These are phyloP conservation scores for Nowickia ferox DNA, from an alignment of 2,888 invertebrate species.

Conservation along the genomic window DNA sequence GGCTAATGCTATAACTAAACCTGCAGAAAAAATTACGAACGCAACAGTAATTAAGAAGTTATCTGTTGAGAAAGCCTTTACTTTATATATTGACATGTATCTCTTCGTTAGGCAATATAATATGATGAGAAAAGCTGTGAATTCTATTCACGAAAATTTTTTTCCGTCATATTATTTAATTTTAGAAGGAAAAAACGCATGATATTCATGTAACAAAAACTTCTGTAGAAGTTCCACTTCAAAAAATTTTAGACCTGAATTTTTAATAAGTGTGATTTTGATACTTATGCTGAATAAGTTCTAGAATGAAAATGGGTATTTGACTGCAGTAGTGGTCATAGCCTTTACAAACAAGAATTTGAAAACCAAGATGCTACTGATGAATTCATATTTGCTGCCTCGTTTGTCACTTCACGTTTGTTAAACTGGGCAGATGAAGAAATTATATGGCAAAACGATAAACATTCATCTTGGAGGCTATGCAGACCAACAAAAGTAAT, in stretches of 20 bases:
- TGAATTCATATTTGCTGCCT: not conserved
- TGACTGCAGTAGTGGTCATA: conserved; percentile 1
- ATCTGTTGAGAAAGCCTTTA: conserved; percentile 18
- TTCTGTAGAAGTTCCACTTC: not conserved
- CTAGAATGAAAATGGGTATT: too few relatives aligned
- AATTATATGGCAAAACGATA: too few relatives aligned
- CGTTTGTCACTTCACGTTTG: not conserved
- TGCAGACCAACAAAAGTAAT: too few relatives aligned
- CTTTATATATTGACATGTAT: conserved; percentile 24
- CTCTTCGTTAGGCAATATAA: conserved; percentile 17
- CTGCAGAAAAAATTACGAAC: not conserved
- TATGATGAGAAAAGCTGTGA: conserved; percentile 33
- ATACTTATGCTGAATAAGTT: not conserved
- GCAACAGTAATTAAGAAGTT: too few relatives aligned
- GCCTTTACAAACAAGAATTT: not conserved
- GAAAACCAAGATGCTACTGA: not conserved
- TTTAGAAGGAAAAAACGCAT: conserved; percentile 9
- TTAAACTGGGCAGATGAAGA: not conserved
- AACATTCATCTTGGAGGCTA: too few relatives aligned
- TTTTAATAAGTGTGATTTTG: not conserved
- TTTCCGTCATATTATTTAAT: not conserved
- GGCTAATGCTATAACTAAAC: not conserved
- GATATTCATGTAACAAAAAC: conserved; percentile 11
- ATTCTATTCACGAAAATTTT: conserved; percentile 13
- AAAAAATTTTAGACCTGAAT: conserved; percentile 1